phyloP scores from a whole-genome alignment of 2,113 vertebrate species.

The Psephotus haematonotus region DNA sequence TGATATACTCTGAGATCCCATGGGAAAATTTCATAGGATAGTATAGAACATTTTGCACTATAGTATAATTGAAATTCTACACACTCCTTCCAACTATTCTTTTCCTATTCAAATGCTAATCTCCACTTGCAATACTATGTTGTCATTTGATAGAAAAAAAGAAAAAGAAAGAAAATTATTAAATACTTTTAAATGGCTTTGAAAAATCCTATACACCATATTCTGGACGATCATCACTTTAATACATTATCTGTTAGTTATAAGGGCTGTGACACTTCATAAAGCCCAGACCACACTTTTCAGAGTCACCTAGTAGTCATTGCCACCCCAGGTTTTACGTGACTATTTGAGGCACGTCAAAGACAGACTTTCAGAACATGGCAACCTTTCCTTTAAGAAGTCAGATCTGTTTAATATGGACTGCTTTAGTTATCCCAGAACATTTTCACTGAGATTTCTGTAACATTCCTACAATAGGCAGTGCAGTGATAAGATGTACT shows the following conservation, averaged over 20 bases:
- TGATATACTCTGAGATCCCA: not conserved
- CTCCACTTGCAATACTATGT: not conserved
- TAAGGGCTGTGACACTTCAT: not conserved
- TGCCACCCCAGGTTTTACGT: not conserved
- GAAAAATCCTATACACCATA: not conserved
- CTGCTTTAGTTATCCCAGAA: not conserved
- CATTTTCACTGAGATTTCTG: not conserved
- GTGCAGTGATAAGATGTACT: not conserved
- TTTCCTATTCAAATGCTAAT: not conserved
- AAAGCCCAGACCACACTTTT: not conserved
- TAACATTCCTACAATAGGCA: not conserved
- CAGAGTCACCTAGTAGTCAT: not conserved
- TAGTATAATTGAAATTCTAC: not conserved
- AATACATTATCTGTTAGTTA: not conserved
- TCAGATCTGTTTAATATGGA: not conserved
- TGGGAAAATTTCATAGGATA: not conserved
- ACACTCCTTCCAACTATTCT: not conserved
- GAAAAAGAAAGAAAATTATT: not conserved
- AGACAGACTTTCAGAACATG: not conserved
- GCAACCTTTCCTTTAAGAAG: not conserved
- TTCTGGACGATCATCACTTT: not conserved
- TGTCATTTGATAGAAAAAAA: not conserved
- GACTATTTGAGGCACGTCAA: not conserved
- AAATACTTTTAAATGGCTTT: not conserved
- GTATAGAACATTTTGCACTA: not conserved